A percentile compares a stretch with the other conserved stretches of the same genome.
Conservation (phyloP, 2,888 invertebrate species). For the Erebia palarica region DNA sequence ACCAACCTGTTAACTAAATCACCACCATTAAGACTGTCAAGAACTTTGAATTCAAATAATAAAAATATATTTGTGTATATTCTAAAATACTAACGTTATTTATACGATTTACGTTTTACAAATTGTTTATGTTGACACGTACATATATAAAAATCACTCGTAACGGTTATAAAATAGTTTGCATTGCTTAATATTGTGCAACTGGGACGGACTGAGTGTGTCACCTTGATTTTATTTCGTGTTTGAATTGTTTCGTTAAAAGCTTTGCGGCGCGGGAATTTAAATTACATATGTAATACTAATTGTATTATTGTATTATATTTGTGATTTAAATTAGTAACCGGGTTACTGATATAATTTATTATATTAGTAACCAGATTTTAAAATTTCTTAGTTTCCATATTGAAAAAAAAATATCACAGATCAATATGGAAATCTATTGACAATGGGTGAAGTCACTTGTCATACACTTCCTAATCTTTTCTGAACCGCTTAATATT, state of each 20-base stretch:
- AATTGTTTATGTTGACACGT: not conserved
- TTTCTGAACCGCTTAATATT: slow-evolving; percentile 52
- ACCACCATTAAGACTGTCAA: too few species aligned
- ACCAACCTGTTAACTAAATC: too few species aligned
- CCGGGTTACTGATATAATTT: too few species aligned
- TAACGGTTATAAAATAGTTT: slow-evolving; percentile 23
- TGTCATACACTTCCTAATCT: slow-evolving; percentile 54
- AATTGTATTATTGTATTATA: too few species aligned
- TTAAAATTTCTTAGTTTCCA: not conserved
- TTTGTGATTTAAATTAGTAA: too few species aligned
- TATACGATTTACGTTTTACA: not conserved
- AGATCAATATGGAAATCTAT: slow-evolving; percentile 28
- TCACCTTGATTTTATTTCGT: slow-evolving; percentile 38
- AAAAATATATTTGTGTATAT: too few species aligned
- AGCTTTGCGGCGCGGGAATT: slow-evolving; percentile 31
- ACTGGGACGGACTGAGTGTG: slow-evolving; percentile 32
- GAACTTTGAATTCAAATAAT: too few species aligned
- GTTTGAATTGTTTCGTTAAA: slow-evolving; percentile 35
- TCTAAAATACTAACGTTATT: not conserved
- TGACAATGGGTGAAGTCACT: slow-evolving; percentile 40
- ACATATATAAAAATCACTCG: not conserved
- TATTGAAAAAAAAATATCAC: slow-evolving; percentile 25
- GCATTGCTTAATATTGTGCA: slow-evolving; percentile 32
- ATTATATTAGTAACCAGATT: too few species aligned
- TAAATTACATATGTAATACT: slow-evolving; percentile 23